phyloP scores from a whole-genome alignment of 1,140 invertebrate species.

The Pinna nobilis region DNA sequence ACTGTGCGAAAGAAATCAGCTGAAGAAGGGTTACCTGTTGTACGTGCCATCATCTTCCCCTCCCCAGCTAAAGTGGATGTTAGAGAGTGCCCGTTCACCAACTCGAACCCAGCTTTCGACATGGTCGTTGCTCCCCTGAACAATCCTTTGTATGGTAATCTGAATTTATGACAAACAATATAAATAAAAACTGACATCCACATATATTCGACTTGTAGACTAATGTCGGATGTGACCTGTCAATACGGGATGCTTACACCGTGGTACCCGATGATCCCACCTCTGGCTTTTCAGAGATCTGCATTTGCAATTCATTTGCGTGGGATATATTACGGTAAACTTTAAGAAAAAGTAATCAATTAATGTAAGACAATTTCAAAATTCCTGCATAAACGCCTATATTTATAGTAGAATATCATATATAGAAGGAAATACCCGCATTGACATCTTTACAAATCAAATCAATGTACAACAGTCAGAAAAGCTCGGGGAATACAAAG shows the following conservation, averaged over 20 bases:
- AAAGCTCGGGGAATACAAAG: neutral
- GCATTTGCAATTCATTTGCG: too few relatives aligned
- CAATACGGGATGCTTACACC: neutral
- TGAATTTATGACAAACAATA: neutral
- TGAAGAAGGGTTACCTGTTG: too few relatives aligned
- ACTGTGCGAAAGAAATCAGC: too few relatives aligned
- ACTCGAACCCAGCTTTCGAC: neutral
- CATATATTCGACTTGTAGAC: neutral
- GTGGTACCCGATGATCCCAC: too few relatives aligned
- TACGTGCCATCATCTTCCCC: neutral
- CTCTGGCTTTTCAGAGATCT: too few relatives aligned
- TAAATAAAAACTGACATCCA: neutral
- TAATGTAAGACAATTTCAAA: neutral
- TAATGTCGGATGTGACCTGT: neutral
- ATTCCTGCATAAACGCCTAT: neutral
- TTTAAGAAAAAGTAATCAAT: neutral
- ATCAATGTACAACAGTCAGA: neutral
- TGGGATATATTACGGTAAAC: too few relatives aligned
- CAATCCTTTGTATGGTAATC: neutral
- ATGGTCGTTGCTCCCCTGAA: neutral
- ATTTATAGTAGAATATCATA: too few relatives aligned
- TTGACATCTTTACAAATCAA: neutral
- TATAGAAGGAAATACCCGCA: neutral
- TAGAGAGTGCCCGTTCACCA: neutral
- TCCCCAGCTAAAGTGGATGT: neutral